These are phyloP conservation scores for Elanus axillaris DNA, from an alignment of 2,113 vertebrate species.

Conservation along the genomic window DNA sequence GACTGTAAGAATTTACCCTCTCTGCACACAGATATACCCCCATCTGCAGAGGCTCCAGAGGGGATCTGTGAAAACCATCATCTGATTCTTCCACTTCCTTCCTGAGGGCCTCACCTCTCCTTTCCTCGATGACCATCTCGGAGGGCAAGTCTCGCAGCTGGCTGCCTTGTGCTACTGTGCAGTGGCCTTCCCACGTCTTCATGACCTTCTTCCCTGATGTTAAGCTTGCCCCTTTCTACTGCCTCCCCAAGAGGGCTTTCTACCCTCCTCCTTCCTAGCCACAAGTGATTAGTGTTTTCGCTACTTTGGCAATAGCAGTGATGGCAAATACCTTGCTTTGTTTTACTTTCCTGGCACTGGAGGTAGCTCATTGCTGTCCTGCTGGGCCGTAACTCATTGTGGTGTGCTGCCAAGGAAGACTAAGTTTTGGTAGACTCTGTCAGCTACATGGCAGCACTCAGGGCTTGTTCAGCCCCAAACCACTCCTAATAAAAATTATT, in stretches of 20 bases:
- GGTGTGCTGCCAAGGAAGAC: neutral
- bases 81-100: neutral
- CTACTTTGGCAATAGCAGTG: accelerated
- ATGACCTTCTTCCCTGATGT: accelerated
- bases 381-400: neutral
- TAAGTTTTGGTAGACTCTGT: neutral
- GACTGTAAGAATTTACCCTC: neutral
- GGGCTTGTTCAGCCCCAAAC: neutral
- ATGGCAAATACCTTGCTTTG: neutral
- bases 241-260: neutral
- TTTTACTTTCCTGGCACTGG: neutral
- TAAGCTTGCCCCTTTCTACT: neutral
- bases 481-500: neutral
- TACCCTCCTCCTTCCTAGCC: neutral
- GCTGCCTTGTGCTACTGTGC: neutral
- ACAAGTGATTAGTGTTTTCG: neutral
- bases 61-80: neutral
- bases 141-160: neutral
- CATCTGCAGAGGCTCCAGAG: neutral
- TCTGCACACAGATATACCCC: neutral
- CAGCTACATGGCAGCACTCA: neutral
- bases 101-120: neutral
- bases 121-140: neutral
- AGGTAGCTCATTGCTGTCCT: neutral
- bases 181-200: neutral